Evolutionary conservation across 2,888 invertebrate genomes (phyloP), one percentile per base, ranked within the genome.

Genomic region (Dexiosoma caninum): DNA sequence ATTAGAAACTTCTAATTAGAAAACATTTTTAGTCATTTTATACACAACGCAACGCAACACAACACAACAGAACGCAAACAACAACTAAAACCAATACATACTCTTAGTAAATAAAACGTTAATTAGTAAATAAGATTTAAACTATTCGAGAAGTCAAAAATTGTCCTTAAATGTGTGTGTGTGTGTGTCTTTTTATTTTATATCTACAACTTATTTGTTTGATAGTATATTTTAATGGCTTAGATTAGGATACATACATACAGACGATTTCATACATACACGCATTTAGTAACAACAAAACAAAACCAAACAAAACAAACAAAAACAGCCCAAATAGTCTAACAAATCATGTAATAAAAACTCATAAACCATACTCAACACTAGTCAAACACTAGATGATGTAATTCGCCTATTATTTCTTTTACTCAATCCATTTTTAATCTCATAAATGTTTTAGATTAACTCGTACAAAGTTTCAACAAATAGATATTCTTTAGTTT

Each of bases 91-190:
- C 21, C 35, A 62, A 60, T n/a, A 55, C 32, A 51, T 21, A 19
- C 21, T 46, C 35, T 74, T 74, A 74, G 74, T 46, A 35, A 37
- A 66, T 64, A 72, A 44, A 57, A 70, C 55, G n/a, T 37, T 42
- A 44, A 67, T 62, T 77, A 77, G 70, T 64, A 62, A 77, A 70
- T 70, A 77, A 77, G 77, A 66, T 40, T 49, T 19, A 19, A 74
- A 62, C 21, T 16, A 62, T 14, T 46, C 42, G 35, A 32, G 64
- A 69, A 57, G 40, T 14, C 40, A 42, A 44, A 64, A 35, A 57
- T 6, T 66, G 57, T 67, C 60, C 60, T 23, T 75, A 37, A 57
- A 64, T 77, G 62, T 77, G 37, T 77, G 70, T 77, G 57, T 77
- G 37, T 77, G 37, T 66, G n/a, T n/a, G n/a, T n/a, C n/a, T n/a